Conservation (phyloP, 2,797 vertebrate genomes). For the Monodelphis domestica region DNA sequence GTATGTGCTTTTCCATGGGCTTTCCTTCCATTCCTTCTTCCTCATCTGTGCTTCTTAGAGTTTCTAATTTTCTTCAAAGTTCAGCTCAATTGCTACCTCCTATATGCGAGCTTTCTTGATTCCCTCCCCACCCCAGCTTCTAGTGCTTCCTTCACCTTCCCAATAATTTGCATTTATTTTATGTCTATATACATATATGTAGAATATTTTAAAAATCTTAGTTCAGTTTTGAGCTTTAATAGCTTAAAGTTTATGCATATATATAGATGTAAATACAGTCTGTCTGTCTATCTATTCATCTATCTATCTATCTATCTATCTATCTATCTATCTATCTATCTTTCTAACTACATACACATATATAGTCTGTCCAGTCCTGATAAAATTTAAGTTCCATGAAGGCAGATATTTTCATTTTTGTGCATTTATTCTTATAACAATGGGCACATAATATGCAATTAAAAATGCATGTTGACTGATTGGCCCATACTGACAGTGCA, state of each 20-base stretch:
- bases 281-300: no score
- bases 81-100: background rate
- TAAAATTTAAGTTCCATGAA: conserved; percentile 21
- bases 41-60: background rate
- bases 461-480: conserved; percentile 25
- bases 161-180: background rate
- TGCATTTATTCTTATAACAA: conserved; percentile 6
- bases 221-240: background rate
- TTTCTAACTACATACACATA: background rate
- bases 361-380: background rate
- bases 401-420: conserved; percentile 1
- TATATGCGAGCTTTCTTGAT: background rate
- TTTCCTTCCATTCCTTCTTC: background rate
- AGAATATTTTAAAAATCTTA: background rate
- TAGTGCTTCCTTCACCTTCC: background rate
- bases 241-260: background rate
- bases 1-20: background rate
- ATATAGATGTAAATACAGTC: no score
- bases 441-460: background rate
- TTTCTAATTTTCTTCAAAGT: no score
- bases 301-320: no score
- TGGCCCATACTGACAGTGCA: background rate
- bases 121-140: background rate
- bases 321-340: no score
- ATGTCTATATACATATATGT: background rate